These are phyloP conservation scores for Tapirus indicus DNA, from an alignment of 2,797 vertebrate species.

Conservation along the genomic window DNA sequence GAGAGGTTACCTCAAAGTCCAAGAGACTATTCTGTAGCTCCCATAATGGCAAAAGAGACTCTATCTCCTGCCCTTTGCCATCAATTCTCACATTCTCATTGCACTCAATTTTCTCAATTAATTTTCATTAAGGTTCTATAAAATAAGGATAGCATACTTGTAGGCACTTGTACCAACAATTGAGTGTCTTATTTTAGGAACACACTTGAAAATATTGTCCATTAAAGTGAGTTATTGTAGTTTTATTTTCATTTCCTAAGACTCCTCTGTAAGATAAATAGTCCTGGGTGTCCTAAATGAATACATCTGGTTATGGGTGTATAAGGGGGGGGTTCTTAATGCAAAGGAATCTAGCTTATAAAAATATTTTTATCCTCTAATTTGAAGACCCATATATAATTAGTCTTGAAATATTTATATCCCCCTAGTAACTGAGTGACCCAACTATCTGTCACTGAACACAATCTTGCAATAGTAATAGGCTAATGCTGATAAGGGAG, in stretches of 20 bases:
- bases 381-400: slow-evolving; percentile 70
- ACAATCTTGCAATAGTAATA: slow-evolving; percentile 47
- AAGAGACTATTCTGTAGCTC: neutral
- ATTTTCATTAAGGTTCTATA: neutral
- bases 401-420: slow-evolving; percentile 75
- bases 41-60: neutral
- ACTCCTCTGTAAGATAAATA: slow-evolving; percentile 32
- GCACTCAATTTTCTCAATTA: neutral
- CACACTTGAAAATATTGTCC: slow-evolving; percentile 29
- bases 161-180: neutral
- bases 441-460: slow-evolving; percentile 36
- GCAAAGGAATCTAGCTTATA: slow-evolving; percentile 50
- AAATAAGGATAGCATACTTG: neutral
- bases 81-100: neutral
- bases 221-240: slow-evolving; percentile 23
- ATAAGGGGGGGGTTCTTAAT: neutral
- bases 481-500: neutral
- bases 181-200: slow-evolving; percentile 10
- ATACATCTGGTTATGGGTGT: slow-evolving; percentile 46
- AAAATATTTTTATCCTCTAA: slow-evolving; percentile 63
- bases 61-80: neutral
- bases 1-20: neutral
- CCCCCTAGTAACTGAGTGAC: slow-evolving; percentile 57
- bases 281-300: neutral
- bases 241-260: slow-evolving; percentile 61